Base-by-base conservation (phyloP, 2,888 invertebrate species). In the Xestia rhomboidea region DNA sequence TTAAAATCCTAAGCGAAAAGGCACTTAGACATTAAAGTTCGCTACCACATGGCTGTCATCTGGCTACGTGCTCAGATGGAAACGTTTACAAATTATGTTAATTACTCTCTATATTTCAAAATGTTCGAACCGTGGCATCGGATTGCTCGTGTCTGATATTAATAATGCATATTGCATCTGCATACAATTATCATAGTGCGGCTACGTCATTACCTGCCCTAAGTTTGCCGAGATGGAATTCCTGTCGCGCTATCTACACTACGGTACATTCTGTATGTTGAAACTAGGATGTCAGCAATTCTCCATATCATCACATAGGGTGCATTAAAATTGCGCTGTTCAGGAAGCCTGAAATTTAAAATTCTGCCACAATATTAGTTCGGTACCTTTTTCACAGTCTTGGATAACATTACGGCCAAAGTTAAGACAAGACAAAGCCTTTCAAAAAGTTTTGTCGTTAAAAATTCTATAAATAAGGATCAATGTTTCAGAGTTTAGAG, bases 101-200 rank as follows among this genome's bases (percentile, higher is more conserved):
- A 73, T 68, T 34, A 24, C 15, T 34, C 5, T 54, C 54, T 51
- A 66, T 66, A 51, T 81, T n/a, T 66, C 51, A 80, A 66, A 80
- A 66, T 63, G 41, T 68, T 73, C 41, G 7, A 34, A 66, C 46
- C 44, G 34, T 34, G 41, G 24, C 38, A 68, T 64, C 41, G 24
- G 10, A 18, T 30, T 30, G n/a, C 18, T 70, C 18, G 38, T 57
- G 6, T 62, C 27, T 54, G 75, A 73, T 44, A 73, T 77, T 70
- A 82, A 34, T 71, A 73, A 82, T 82, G 63, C 70, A 73, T 73
- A 67, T 60, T 67, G 46, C 49, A 73, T 67, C 34, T 63, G 46
- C 73, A 60, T 70, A 71, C 51, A 73, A 70, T 73, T 54, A 68
- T 63, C 49, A 27, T 62, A 72, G 21, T 69, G 66, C 38, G n/a